A percentile compares a stretch with the other conserved stretches of the same genome.
Evolutionary conservation across 2,113 vertebrate species (phyloP).

Genomic region (Dipodomys ordii): DNA sequence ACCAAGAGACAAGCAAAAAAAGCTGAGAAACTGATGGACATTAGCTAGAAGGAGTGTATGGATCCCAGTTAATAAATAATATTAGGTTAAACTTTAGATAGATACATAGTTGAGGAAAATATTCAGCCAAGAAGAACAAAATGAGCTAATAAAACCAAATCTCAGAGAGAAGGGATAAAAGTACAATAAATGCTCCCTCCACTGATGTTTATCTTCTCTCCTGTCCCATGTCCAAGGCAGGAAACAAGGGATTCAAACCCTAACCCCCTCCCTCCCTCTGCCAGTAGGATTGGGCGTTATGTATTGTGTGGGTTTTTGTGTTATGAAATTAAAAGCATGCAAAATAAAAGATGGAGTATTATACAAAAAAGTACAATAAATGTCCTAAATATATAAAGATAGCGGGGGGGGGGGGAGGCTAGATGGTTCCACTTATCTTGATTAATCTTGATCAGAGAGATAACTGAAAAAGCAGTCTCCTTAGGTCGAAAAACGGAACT

Average conservation of each 20-base stretch:
- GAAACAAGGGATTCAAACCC: constrained; percentile 11
- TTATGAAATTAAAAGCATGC: constrained; percentile 81
- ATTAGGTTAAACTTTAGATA: not conserved
- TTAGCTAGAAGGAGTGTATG: not conserved
- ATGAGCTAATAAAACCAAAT: not conserved
- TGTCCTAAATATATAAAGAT: not conserved
- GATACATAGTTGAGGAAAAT: not conserved
- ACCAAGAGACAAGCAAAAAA: not conserved
- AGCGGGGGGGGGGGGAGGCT: not conserved
- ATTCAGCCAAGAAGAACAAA: not conserved
- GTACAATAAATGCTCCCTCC: not conserved
- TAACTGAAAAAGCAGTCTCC: too few relatives aligned
- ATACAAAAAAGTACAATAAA: constrained; percentile 26
- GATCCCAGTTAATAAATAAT: not conserved
- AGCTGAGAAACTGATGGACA: not conserved
- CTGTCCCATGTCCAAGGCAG: constrained; percentile 55
- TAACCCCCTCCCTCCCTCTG: not conserved
- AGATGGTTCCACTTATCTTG: not conserved
- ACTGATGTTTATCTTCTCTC: constrained; percentile 35
- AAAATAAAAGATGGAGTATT: constrained; percentile 81
- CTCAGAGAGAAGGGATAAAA: not conserved
- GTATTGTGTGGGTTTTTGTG: constrained; percentile 70
- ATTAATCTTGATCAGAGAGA: not conserved
- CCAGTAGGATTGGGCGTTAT: constrained; percentile 70
- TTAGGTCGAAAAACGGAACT: too few relatives aligned